These are phyloP conservation scores for Arbacia lixula DNA, from an alignment of 53 echinoderm and acorn worm species.

Conservation along the genomic window DNA sequence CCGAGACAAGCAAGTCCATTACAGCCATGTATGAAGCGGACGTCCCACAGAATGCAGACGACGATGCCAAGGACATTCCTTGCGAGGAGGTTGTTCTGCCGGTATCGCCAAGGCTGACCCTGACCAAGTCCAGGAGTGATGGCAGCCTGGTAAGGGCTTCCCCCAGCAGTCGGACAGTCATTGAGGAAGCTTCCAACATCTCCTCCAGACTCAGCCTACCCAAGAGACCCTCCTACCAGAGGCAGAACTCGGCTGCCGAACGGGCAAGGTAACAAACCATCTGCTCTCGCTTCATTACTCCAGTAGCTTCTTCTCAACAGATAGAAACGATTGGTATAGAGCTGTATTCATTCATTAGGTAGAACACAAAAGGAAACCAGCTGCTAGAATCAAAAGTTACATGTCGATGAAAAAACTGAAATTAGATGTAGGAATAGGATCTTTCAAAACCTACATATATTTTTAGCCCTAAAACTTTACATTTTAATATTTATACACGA, in stretches of 20 bases:
- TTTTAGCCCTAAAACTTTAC: no score
- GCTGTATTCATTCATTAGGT: no score
- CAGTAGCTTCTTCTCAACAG: no score
- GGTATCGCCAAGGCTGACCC: conserved; percentile 35
- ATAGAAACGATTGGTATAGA: not conserved
- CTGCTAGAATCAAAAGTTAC: no score
- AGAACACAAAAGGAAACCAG: no score
- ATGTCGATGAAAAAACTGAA: no score
- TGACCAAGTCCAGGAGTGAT: conserved; percentile 42
- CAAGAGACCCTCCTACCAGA: conserved; percentile 33
- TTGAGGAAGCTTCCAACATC: not conserved
- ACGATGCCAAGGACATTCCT: not conserved
- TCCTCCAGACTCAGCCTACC: conserved; percentile 9
- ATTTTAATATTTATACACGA: no score
- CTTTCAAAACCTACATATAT: no score
- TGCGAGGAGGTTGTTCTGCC: conserved; percentile 42
- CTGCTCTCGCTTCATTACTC: no score
- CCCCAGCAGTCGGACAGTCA: not conserved
- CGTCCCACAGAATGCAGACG: not conserved
- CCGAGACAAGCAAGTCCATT: conserved; percentile 25
- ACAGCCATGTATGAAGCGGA: not conserved
- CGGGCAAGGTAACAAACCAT: conserved; percentile 29
- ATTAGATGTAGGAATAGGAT: no score
- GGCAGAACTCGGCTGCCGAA: conserved; percentile 47
- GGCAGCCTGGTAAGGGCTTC: conserved; percentile 5